Conservation (phyloP, 2,113 vertebrate genomes). For the Eurystomus gularis region DNA sequence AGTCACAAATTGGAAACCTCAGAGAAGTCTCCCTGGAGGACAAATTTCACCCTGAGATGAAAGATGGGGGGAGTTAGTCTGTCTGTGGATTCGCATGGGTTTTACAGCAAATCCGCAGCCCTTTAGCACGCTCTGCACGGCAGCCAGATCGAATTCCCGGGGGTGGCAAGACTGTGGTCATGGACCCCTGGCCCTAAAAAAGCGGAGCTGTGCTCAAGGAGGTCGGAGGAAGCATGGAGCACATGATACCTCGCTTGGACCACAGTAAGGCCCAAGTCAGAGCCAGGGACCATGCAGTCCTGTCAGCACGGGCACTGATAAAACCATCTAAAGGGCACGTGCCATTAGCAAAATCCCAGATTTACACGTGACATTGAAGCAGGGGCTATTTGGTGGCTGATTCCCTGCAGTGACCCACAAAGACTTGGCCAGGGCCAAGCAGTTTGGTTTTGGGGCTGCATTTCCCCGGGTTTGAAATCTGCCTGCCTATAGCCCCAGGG, state of each 20-base stretch:
- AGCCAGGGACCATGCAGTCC: not conserved
- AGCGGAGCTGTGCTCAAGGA: not conserved
- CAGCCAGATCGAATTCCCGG: not conserved
- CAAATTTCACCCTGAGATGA: not conserved
- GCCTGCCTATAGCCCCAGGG: not conserved
- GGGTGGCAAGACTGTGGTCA: not conserved
- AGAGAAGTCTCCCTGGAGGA: not conserved
- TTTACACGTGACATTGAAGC: not conserved
- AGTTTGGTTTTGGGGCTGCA: not conserved
- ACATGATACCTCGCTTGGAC: not conserved
- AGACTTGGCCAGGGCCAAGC: not conserved
- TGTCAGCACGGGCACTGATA: not conserved
- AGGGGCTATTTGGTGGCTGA: not conserved
- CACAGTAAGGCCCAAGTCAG: fast-evolving
- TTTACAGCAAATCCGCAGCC: not conserved
- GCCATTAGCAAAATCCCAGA: not conserved
- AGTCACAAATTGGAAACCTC: not conserved
- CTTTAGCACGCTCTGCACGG: not conserved
- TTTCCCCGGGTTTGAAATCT: not conserved
- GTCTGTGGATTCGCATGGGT: not conserved
- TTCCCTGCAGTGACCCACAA: not conserved
- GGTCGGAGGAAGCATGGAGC: not conserved
- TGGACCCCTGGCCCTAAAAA: not conserved
- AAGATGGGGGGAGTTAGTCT: not conserved
- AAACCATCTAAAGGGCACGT: fast-evolving